A percentile compares a stretch with the other conserved stretches of the same genome.
These are phyloP conservation scores for Dermolepida albohirtum DNA, from an alignment of 2,888 invertebrate species.

Conservation along the genomic window DNA sequence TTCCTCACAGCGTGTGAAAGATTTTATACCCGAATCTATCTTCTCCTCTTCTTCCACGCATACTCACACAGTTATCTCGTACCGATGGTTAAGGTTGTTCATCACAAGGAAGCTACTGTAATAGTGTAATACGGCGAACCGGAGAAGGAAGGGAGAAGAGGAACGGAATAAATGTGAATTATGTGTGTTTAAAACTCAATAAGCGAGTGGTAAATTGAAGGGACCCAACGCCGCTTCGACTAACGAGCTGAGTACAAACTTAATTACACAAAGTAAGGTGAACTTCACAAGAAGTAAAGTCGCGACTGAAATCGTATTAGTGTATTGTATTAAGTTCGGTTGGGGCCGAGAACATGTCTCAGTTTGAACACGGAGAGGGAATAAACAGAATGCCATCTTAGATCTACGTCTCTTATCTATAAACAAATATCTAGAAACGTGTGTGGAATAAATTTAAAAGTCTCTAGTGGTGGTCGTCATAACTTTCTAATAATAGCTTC, in stretches of 20 bases:
- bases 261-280: constrained; percentile 57
- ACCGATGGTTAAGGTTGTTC: no score
- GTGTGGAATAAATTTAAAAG: no score
- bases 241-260: constrained; percentile 57
- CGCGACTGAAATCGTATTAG: constrained; percentile 56
- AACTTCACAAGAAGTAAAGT: constrained; percentile 54
- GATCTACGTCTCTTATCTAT: no score
- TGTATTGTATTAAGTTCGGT: constrained; percentile 54
- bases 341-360: constrained; percentile 28
- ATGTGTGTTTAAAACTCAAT: constrained; percentile 48
- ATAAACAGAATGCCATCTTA: constrained; percentile 35
- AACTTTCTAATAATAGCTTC: no score
- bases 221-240: constrained; percentile 42
- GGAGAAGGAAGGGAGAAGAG: neutral
- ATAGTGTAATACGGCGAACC: neutral
- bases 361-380: constrained; percentile 50
- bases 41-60: no score
- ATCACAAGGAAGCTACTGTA: no score
- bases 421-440: no score
- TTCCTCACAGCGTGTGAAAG: no score
- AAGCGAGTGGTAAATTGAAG: constrained; percentile 46
- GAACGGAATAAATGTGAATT: constrained; percentile 42
- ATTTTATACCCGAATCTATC: no score
- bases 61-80: no score
- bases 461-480: no score